phyloP scores from a whole-genome alignment of 2,113 vertebrate genomes.

The Eurypyga helias region DNA sequence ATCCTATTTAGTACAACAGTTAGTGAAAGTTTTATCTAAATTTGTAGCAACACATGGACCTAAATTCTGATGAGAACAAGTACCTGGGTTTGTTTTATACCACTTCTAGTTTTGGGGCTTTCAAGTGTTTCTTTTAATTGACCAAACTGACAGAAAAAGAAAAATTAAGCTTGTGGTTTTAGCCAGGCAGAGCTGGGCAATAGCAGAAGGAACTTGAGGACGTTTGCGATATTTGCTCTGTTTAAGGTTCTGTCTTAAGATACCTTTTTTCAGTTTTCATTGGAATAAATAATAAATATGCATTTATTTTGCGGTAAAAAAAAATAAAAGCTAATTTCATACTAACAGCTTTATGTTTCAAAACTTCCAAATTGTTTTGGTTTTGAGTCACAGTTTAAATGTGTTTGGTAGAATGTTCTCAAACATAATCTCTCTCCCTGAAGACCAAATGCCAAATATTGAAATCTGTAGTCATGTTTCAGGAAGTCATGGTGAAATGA shows the following conservation, averaged over 20 bases:
- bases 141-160: background rate
- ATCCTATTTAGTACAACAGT: conserved; percentile 45
- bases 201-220: background rate
- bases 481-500: background rate
- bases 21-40: conserved; percentile 60
- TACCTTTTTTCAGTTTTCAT: conserved; percentile 58
- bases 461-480: conserved; percentile 27
- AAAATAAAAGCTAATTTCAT: conserved; percentile 83
- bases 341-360: conserved; percentile 71
- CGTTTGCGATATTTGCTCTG: background rate
- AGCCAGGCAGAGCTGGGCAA: conserved; percentile 15
- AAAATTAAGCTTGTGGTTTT: background rate
- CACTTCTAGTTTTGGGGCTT: conserved; percentile 1
- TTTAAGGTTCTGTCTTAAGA: conserved; percentile 1
- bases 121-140: conserved; percentile 40
- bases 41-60: conserved; percentile 2
- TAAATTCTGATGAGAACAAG: conserved; percentile 20
- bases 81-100: conserved; percentile 49
- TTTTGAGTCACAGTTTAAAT: conserved; percentile 2
- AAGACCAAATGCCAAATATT: background rate
- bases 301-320: conserved; percentile 83
- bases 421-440: background rate
- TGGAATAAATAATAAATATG: conserved; percentile 71
- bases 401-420: conserved; percentile 30
- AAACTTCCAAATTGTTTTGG: conserved; percentile 17